Evolutionary conservation across 2,888 invertebrate species (phyloP).

Genomic region (Scaptomyza caliginosa): DNA sequence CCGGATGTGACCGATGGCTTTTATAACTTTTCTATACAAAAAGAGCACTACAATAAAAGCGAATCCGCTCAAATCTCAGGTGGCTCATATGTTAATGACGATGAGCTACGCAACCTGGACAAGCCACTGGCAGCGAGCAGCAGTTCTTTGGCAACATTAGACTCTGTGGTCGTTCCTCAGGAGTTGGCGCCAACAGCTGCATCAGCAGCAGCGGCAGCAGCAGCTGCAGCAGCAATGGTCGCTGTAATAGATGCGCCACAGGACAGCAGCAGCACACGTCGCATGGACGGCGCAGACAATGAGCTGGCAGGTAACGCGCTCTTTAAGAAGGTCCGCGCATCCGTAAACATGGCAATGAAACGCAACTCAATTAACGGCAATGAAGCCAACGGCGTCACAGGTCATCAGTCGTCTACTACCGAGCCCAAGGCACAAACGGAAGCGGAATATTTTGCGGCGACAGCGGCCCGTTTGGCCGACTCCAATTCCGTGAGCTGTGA

Average conservation of each 20-base stretch:
- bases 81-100: slow-evolving; percentile 80
- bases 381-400: slow-evolving; percentile 12
- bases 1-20: slow-evolving; percentile 84
- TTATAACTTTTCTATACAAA: slow-evolving; percentile 83
- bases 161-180: slow-evolving; percentile 28
- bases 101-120: slow-evolving; percentile 81
- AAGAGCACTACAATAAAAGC: slow-evolving; percentile 82
- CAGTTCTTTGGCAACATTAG: slow-evolving; percentile 41
- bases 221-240: background rate
- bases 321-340: slow-evolving; percentile 83
- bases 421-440: slow-evolving; percentile 68
- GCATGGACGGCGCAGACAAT: slow-evolving; percentile 58
- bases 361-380: slow-evolving; percentile 41
- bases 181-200: slow-evolving; percentile 47
- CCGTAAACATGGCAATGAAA: slow-evolving; percentile 82
- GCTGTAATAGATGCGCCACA: slow-evolving; percentile 17
- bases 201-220: slow-evolving; percentile 7
- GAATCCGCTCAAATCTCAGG: slow-evolving; percentile 79
- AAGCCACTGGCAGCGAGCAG: slow-evolving; percentile 64
- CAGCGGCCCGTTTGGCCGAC: slow-evolving; percentile 79
- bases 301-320: slow-evolving; percentile 83
- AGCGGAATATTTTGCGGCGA: slow-evolving; percentile 75
- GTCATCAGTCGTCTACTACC: slow-evolving; percentile 18
- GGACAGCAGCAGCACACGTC: slow-evolving; percentile 29
- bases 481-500: slow-evolving; percentile 95